Evolutionary conservation across 2,888 invertebrate genomes (phyloP).

Genomic region (Cheilosia variabilis): DNA sequence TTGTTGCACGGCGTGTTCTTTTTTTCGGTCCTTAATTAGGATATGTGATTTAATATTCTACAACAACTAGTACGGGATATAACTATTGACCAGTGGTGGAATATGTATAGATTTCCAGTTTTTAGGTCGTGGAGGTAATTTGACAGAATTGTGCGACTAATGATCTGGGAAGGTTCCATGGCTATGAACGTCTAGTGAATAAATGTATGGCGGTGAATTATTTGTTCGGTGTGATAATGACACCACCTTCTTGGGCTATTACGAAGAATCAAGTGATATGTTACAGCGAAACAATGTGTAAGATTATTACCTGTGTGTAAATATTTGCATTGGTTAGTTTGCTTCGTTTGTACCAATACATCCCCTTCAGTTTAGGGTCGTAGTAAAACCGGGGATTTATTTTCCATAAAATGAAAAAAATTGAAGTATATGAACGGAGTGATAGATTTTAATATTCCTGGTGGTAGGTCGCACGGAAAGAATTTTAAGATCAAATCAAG

Average conservation of each 20-base stretch:
- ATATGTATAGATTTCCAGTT: conserved; percentile 17
- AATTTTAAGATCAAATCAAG: no score
- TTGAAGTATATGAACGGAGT: no score
- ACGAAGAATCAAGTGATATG: conserved; percentile 37
- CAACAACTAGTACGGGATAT: conserved; percentile 29
- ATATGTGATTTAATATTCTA: conserved; percentile 72
- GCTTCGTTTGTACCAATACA: not conserved
- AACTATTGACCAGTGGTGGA: conserved; percentile 3
- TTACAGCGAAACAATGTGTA: conserved; percentile 33
- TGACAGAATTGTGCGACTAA: conserved; percentile 31
- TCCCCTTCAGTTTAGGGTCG: no score
- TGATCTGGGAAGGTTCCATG: conserved; percentile 36
- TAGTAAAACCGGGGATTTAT: no score
- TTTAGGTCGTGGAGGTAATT: conserved; percentile 43
- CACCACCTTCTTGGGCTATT: conserved; percentile 7
- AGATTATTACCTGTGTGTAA: conserved; percentile 2
- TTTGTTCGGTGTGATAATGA: conserved; percentile 65
- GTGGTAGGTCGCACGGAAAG: no score
- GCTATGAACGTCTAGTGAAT: conserved; percentile 24
- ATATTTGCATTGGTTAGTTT: conserved; percentile 36
- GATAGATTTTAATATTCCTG: no score
- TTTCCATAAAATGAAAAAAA: no score
- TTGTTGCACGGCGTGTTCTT: conserved; percentile 56
- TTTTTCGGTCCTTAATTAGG: conserved; percentile 53
- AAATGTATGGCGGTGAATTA: conserved; percentile 52